Evolutionary conservation across 2,797 vertebrate species (phyloP), one percentile per base, ranked within the genome.

Genomic region (Melanotaenia trifasciata): DNA sequence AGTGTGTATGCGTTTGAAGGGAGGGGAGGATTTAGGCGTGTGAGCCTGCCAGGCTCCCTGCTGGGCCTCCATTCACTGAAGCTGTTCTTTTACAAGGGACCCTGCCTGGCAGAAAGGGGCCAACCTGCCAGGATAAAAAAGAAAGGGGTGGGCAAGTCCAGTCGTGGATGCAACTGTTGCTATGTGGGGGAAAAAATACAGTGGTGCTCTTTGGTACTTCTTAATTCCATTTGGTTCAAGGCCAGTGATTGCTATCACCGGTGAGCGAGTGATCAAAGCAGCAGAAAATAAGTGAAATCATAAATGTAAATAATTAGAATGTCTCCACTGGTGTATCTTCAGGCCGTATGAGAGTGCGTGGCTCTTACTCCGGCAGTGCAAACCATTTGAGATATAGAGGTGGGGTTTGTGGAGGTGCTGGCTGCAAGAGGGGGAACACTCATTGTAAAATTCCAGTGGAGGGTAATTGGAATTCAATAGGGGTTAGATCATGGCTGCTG

Each of bases 381-480:
- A 50, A 66, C 45, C 64, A 59, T 80, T 57, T 62, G 78, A 63
- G 63, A 80, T 78, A 70, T 58, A 32, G 33, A 62, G 70, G 71
- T 85, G 70, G 61, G 75, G 77, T 69, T 76, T 30, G 67, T 61
- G 64, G 78, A 74, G 68, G 57, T 61, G 68, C 50, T 64, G 66
- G 73, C 76, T 64, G 65, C 64, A 30, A 60, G 53, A 70, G 68
- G 61, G 78, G 80, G 76, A 50, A 69, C 78, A 89, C 89, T 91
- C 84, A 87, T 93, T 88, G 88, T 88, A 81, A 91, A 93, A 92
- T 88, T 90, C 89, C 75, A 77, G 77, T 87, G 85, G 85, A 87
- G 85, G 84, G 90, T 92, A 92, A 94, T 92, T 94, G 92, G 93
- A 94, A 94, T 94, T 94, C 91, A 94, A 92, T 90, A 86, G 86